phyloP scores from a whole-genome alignment of 2,797 vertebrate genomes.

The Fistularia commersonii region DNA sequence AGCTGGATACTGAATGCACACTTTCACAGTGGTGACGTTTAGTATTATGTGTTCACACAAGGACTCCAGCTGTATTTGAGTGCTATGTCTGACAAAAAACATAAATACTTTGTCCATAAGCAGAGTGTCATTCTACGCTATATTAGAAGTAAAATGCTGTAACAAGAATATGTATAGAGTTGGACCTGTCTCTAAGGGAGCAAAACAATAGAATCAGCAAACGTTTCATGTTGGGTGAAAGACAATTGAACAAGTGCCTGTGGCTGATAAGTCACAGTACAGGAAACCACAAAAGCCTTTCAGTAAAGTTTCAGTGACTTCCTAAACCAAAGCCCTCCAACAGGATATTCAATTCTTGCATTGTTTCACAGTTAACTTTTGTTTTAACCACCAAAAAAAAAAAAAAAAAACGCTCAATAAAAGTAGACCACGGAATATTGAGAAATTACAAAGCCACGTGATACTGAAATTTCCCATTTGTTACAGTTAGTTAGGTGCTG shows the following conservation, averaged over 20 bases:
- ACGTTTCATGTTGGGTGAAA: slow-evolving; percentile 5
- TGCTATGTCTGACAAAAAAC: not conserved
- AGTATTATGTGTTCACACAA: slow-evolving; percentile 25
- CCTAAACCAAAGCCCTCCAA: slow-evolving; percentile 69
- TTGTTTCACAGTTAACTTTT: slow-evolving; percentile 65
- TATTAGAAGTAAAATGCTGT: no score
- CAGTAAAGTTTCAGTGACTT: slow-evolving; percentile 70
- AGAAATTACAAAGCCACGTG: not conserved
- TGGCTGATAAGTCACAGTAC: slow-evolving; percentile 61
- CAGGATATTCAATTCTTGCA: slow-evolving; percentile 67
- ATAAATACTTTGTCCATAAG: slow-evolving; percentile 5
- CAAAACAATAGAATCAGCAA: slow-evolving; percentile 6
- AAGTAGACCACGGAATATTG: slow-evolving; percentile 6
- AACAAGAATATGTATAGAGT: no score
- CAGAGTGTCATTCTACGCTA: slow-evolving; percentile 5
- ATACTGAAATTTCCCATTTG: not conserved
- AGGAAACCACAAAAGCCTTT: slow-evolving; percentile 74
- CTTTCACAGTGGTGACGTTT: slow-evolving; percentile 42
- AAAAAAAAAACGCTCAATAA: slow-evolving; percentile 24
- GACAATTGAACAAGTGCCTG: slow-evolving; percentile 22
- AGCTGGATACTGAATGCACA: slow-evolving; percentile 66
- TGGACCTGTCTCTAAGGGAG: not conserved
- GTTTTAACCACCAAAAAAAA: slow-evolving; percentile 29
- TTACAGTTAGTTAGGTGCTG: slow-evolving; percentile 8
- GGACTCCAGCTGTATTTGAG: slow-evolving; percentile 4